These are phyloP conservation scores for Eptesicus fuscus DNA, from an alignment of 2,113 vertebrate species.

Conservation along the genomic window DNA sequence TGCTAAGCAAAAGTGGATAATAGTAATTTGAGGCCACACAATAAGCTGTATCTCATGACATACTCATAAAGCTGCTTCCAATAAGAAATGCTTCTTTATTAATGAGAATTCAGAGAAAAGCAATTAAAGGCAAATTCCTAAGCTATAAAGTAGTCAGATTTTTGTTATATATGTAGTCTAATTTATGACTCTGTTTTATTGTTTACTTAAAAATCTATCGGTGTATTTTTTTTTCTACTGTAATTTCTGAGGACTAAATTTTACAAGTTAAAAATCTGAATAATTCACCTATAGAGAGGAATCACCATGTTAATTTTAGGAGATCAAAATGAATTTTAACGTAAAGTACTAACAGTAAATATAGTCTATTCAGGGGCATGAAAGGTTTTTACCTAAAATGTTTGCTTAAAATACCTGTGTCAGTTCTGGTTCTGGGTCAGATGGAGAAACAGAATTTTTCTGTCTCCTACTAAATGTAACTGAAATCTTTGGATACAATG, in stretches of 20 bases:
- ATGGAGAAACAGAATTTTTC: background rate
- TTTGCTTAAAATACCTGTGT: background rate
- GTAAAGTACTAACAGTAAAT: background rate
- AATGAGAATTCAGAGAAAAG: background rate
- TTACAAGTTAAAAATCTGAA: constrained; percentile 5
- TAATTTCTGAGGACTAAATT: background rate
- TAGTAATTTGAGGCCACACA: background rate
- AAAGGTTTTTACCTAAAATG: background rate
- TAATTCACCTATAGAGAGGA: background rate
- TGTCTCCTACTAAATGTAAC: background rate
- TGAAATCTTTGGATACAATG: background rate
- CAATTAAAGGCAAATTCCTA: background rate
- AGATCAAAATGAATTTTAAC: constrained; percentile 11
- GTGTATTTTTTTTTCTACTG: background rate
- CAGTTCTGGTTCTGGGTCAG: background rate
- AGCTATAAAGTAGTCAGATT: background rate
- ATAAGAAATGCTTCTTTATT: background rate
- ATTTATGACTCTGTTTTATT: background rate
- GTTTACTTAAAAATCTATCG: background rate
- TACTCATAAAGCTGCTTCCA: background rate
- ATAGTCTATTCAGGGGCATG: background rate
- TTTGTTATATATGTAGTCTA: background rate
- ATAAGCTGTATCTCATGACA: background rate
- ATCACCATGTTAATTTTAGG: background rate
- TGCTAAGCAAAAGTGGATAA: background rate